Evolutionary conservation across 2,888 invertebrate genomes (phyloP).

Genomic region (Habrosyne pyritoides): DNA sequence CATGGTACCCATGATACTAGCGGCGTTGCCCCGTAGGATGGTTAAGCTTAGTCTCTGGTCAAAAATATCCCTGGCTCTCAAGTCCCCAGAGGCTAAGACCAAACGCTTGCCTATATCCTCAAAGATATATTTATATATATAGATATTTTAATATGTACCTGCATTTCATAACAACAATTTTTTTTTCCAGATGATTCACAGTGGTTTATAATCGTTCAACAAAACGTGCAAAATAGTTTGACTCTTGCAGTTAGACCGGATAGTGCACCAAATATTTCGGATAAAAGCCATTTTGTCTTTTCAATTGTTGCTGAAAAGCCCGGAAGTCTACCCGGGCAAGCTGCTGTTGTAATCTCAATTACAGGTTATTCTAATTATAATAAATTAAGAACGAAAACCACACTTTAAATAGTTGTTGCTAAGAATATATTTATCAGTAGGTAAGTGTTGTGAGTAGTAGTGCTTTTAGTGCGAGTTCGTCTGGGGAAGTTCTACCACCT

Average conservation of each 20-base stretch:
- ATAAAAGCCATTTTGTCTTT: slow-evolving; percentile 32
- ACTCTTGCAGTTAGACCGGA: slow-evolving; percentile 8
- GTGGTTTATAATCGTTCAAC: neutral
- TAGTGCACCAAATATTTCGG: slow-evolving; percentile 16
- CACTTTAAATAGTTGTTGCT: neutral
- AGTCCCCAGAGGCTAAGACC: too few relatives aligned
- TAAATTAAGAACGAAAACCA: neutral
- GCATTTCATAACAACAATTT: neutral
- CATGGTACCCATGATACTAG: too few relatives aligned
- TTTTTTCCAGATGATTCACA: slow-evolving; percentile 3
- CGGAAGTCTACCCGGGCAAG: slow-evolving; percentile 24
- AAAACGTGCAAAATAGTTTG: neutral
- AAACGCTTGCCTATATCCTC: too few relatives aligned
- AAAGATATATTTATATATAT: too few relatives aligned
- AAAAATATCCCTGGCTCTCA: too few relatives aligned
- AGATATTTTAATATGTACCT: too few relatives aligned
- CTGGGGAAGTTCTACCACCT: too few relatives aligned
- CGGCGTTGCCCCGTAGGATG: too few relatives aligned
- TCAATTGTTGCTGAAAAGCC: slow-evolving; percentile 33
- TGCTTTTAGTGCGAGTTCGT: too few relatives aligned
- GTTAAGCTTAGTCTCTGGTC: too few relatives aligned
- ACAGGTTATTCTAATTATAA: slow-evolving; percentile 21
- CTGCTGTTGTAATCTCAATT: slow-evolving; percentile 33
- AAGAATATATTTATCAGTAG: neutral
- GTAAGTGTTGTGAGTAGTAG: too few relatives aligned